These are phyloP conservation scores for Lucinisca nassula DNA, from an alignment of 2,888 invertebrate genomes.

Conservation along the genomic window DNA sequence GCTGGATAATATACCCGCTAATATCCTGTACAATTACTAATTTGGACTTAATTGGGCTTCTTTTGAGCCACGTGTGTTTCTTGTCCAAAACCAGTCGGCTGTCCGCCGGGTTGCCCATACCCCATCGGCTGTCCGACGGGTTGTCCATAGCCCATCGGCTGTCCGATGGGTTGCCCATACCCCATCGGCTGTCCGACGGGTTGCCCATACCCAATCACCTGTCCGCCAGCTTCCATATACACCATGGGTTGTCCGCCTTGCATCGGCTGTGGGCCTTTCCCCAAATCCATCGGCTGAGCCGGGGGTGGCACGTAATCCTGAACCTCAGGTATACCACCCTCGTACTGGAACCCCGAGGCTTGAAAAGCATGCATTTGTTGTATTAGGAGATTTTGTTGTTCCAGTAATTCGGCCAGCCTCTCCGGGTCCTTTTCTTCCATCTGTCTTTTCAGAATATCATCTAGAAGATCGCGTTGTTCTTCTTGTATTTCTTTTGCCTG, in stretches of 20 bases:
- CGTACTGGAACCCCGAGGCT: constrained; percentile 31
- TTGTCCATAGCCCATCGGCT: too few species aligned
- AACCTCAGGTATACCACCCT: constrained; percentile 8
- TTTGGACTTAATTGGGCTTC: too few species aligned
- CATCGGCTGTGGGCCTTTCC: neutral
- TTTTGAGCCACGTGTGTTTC: too few species aligned
- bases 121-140: neutral
- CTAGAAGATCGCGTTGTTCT: constrained; percentile 26
- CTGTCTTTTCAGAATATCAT: constrained; percentile 34
- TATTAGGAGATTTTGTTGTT: constrained; percentile 41
- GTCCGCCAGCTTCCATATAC: neutral
- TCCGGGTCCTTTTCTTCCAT: constrained; percentile 36
- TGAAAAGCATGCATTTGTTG: constrained; percentile 35
- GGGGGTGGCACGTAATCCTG: neutral
- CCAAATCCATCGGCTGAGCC: neutral
- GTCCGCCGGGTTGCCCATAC: too few species aligned
- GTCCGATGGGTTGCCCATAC: too few species aligned
- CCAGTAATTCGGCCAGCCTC: constrained; percentile 14
- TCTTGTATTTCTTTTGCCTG: constrained; percentile 14
- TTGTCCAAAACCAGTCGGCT: too few species aligned
- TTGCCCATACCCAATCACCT: neutral
- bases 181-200: neutral
- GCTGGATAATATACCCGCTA: too few species aligned
- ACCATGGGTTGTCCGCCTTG: neutral
- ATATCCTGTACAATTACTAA: too few species aligned